Evolutionary conservation across 2,888 invertebrate species (phyloP), one percentile per base, ranked within the genome.

Genomic region (Diloba caeruleocephala): DNA sequence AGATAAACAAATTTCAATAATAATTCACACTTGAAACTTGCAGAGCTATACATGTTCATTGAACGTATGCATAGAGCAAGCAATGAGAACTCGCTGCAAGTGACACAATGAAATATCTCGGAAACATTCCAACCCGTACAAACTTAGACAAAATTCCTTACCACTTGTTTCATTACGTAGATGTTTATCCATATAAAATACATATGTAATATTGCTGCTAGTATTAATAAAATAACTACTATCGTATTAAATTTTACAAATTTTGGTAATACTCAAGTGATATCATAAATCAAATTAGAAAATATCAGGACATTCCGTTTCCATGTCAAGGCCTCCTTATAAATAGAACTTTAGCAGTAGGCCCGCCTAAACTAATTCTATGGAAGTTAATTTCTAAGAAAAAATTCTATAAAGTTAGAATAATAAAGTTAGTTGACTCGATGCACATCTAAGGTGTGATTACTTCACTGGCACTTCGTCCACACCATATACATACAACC

Each of bases 41-140:
- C 32, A 31, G 17, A 41, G 42, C 23, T 26, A 45, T 45, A 45
- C 29, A 51, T 56, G 14, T 14, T 45, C 51, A 42, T 34, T 37
- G 31, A 42, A 28, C 42, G 62, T 62, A 46, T 62, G 19, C 39
- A 46, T 43, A 42, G 32, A 62, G 58, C 49, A 56, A 68, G 60
- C 62, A 58, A 78, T 79, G 72, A 67, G 73, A 71, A 72, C 68
- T 69, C 50, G 55, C 48, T 44, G 48, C 54, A 42, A 50, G 69
- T 61, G 74, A 73, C 76, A 67, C 58, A 57, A 69, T 51, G 63
- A 69, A 76, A 76, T 76, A 62, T 73, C 54, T 70, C 60, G 44
- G 56, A 72, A 78, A 80, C 74, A 81, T 84, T 83, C 78, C 76
- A 25, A 46, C 45, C 64, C 49, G 55, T 68, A 74, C 68, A 56